Conservation (phyloP, 2,888 invertebrate species). For the Mamestra brassicae region DNA sequence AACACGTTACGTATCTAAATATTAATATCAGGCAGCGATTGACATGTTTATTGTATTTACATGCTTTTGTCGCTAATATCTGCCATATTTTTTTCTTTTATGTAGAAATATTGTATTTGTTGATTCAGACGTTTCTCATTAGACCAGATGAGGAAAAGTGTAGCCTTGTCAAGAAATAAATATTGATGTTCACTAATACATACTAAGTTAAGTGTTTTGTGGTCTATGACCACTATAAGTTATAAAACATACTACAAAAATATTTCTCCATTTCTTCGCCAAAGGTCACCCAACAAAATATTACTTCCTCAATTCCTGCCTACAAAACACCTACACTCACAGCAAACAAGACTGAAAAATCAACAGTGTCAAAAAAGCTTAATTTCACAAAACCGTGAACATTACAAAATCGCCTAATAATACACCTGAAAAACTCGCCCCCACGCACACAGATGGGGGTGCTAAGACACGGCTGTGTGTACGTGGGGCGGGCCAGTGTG, state of each 20-base stretch:
- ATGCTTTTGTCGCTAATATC: slow-evolving; percentile 34
- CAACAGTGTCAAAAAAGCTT: slow-evolving; percentile 32
- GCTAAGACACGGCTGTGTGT: slow-evolving; percentile 39
- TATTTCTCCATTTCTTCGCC: background rate
- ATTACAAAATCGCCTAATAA: slow-evolving; percentile 54
- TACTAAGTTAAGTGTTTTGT: slow-evolving; percentile 1
- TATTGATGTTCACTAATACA: background rate
- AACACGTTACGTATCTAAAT: slow-evolving; percentile 41
- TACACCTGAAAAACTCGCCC: slow-evolving; percentile 57
- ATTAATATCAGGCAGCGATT: slow-evolving; percentile 57
- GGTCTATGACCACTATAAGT: background rate
- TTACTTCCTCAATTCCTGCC: slow-evolving; percentile 1
- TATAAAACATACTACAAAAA: background rate
- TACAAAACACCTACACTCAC: slow-evolving; percentile 11
- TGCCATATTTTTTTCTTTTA: slow-evolving; percentile 12
- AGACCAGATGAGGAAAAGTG: background rate
- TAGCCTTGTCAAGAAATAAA: background rate
- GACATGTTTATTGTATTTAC: slow-evolving; percentile 56
- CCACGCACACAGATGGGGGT: slow-evolving; percentile 41
- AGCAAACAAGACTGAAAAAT: background rate
- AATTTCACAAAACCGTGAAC: slow-evolving; percentile 50
- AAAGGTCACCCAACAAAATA: slow-evolving; percentile 2
- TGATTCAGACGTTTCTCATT: slow-evolving; percentile 1
- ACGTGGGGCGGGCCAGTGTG: slow-evolving; percentile 37
- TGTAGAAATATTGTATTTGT: slow-evolving; percentile 29